phyloP scores from a whole-genome alignment of 2,113 vertebrate species.

The Melospiza georgiana region DNA sequence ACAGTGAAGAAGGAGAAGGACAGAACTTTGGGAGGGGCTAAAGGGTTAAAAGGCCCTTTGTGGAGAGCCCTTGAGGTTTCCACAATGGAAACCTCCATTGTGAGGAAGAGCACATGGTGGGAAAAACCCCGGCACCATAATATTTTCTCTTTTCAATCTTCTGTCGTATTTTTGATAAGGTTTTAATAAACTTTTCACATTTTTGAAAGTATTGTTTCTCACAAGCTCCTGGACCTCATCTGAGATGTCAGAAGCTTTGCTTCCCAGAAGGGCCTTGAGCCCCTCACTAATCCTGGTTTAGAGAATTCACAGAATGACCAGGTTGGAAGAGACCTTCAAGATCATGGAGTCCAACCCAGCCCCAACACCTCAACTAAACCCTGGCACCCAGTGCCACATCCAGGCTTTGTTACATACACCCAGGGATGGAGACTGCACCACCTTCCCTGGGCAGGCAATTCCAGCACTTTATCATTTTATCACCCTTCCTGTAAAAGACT shows the following conservation, averaged over 20 bases:
- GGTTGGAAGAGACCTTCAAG: neutral
- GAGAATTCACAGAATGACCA: neutral
- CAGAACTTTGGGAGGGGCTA: neutral
- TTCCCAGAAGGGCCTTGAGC: neutral
- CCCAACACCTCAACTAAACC: neutral
- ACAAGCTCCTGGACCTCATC: neutral
- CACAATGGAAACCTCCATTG: neutral
- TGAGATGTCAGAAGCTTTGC: rapidly evolving
- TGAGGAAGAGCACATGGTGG: neutral
- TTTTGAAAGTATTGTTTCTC: neutral
- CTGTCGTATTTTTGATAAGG: neutral
- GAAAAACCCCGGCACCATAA: rapidly evolving
- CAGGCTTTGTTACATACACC: neutral
- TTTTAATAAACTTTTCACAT: neutral
- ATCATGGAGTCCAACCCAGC: neutral
- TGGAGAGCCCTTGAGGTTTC: neutral
- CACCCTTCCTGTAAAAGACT: neutral
- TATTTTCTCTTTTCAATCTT: neutral
- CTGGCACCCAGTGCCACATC: neutral
- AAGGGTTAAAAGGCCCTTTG: neutral
- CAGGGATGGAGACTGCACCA: neutral
- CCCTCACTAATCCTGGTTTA: neutral
- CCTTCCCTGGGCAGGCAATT: neutral
- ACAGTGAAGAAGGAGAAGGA: neutral
- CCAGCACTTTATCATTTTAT: neutral